Conservation (phyloP, 2,797 vertebrate species). For the Nannoperca obscura region DNA sequence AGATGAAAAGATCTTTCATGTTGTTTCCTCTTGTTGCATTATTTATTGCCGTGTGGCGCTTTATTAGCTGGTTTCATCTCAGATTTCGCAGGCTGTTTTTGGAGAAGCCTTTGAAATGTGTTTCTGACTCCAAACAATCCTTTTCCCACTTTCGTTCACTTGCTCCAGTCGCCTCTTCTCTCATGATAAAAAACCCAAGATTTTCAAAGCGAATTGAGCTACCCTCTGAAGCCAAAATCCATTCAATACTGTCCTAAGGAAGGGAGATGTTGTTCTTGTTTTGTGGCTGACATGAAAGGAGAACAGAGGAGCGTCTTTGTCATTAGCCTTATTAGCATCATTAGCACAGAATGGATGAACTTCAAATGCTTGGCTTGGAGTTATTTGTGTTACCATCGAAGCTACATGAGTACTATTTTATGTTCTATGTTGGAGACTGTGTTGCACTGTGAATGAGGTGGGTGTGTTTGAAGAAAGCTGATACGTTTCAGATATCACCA, state of each 20-base stretch:
- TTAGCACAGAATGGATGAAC: constrained; percentile 74
- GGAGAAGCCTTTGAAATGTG: constrained; percentile 82
- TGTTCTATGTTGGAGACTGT: constrained; percentile 43
- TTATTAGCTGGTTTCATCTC: constrained; percentile 82
- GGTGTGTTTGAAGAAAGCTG: constrained; percentile 12
- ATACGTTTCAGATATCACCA: constrained; percentile 52
- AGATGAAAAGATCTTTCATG: constrained; percentile 84
- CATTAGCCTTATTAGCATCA: constrained; percentile 82
- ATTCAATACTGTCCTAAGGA: constrained; percentile 77
- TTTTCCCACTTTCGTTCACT: constrained; percentile 69
- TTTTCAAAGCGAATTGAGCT: constrained; percentile 75
- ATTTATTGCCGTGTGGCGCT: constrained; percentile 83
- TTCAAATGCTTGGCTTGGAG: constrained; percentile 78
- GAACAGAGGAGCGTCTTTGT: constrained; percentile 69
- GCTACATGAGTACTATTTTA: constrained; percentile 54
- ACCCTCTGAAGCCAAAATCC: constrained; percentile 75
- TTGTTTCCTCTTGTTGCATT: constrained; percentile 85
- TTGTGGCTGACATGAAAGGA: constrained; percentile 75
- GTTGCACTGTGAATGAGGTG: constrained; percentile 30
- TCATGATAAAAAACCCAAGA: constrained; percentile 55
- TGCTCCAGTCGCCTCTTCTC: constrained; percentile 71
- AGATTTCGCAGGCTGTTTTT: constrained; percentile 81
- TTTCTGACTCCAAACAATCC: constrained; percentile 82
- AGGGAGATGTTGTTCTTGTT: constrained; percentile 72
- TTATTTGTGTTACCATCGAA: constrained; percentile 74